phyloP scores from a whole-genome alignment of 2,797 vertebrate species.

The Rhinichthys osculus region DNA sequence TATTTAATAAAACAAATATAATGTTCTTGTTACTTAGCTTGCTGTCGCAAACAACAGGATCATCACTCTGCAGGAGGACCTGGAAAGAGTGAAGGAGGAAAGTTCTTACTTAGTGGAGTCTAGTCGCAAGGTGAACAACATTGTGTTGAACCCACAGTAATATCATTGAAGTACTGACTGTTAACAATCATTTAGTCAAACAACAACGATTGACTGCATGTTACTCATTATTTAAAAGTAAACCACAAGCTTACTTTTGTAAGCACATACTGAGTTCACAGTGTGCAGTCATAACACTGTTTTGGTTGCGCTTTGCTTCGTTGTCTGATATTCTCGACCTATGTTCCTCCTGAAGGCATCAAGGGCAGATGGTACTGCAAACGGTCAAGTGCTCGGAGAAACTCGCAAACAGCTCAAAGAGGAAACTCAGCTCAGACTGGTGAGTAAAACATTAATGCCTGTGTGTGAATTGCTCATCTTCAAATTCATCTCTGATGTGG shows the following conservation, averaged over 20 bases:
- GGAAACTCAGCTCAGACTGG: slow-evolving; percentile 94
- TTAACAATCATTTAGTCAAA: not conserved
- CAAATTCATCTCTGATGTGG: not conserved
- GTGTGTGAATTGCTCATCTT: not conserved
- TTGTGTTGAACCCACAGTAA: not conserved
- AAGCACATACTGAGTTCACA: not conserved
- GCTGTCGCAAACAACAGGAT: slow-evolving; percentile 98
- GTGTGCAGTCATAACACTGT: not conserved
- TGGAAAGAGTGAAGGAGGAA: slow-evolving; percentile 93
- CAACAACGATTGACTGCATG: not conserved
- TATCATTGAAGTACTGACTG: not conserved
- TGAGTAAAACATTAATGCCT: slow-evolving; percentile 65
- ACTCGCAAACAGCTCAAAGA: slow-evolving; percentile 96
- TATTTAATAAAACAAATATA: not conserved
- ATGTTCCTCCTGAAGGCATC: slow-evolving; percentile 73
- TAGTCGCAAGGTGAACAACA: slow-evolving; percentile 82
- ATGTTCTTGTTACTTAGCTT: slow-evolving; percentile 77
- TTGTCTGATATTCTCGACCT: not conserved
- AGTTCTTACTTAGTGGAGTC: slow-evolving; percentile 91
- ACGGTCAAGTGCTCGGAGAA: slow-evolving; percentile 88
- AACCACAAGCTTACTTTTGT: not conserved
- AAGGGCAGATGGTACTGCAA: slow-evolving; percentile 85
- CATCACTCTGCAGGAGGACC: slow-evolving; percentile 96
- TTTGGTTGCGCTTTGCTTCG: not conserved
- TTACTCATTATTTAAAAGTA: not conserved